These are phyloP conservation scores for Eciton burchellii DNA, from an alignment of 1,140 invertebrate species.

Conservation along the genomic window DNA sequence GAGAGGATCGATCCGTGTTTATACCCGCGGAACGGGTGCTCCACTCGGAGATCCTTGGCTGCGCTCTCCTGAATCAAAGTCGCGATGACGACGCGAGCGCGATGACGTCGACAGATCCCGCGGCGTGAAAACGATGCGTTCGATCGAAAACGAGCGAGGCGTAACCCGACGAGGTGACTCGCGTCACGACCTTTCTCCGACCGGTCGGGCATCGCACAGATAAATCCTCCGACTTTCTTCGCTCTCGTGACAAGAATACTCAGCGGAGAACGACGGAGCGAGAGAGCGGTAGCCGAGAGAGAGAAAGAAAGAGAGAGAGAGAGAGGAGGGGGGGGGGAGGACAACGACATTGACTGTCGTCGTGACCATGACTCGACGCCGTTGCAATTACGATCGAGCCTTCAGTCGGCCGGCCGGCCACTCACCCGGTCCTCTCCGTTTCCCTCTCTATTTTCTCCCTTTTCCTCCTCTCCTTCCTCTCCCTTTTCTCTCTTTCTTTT, in stretches of 20 bases:
- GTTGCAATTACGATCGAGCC: conserved; percentile 71
- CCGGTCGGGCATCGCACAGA: conserved; percentile 35
- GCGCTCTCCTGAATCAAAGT: neutral
- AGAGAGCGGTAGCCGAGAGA: conserved; percentile 30
- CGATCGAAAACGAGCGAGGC: conserved; percentile 55
- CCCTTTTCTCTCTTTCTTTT: neutral
- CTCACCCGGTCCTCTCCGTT: conserved; percentile 50
- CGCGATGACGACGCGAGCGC: neutral
- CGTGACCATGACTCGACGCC: conserved; percentile 69
- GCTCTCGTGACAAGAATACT: conserved; percentile 33
- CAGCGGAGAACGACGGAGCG: conserved; percentile 43
- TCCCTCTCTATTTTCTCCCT: conserved; percentile 9
- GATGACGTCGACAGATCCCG: neutral
- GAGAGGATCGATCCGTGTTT: too few species aligned
- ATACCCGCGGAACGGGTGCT: too few species aligned
- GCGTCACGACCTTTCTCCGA: conserved; percentile 50
- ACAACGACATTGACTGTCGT: conserved; percentile 67
- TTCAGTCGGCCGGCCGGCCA: conserved; percentile 54
- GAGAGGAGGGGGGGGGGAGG: too few species aligned
- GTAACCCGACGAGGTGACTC: conserved; percentile 41
- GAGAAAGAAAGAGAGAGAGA: too few species aligned
- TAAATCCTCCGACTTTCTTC: conserved; percentile 30
- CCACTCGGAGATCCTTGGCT: neutral
- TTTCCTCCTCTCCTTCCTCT: conserved; percentile 16
- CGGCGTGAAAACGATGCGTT: neutral